Evolutionary conservation across 2,113 vertebrate genomes (phyloP), one percentile per base, ranked within the genome.

Genomic region (Bubalus kerabau): DNA sequence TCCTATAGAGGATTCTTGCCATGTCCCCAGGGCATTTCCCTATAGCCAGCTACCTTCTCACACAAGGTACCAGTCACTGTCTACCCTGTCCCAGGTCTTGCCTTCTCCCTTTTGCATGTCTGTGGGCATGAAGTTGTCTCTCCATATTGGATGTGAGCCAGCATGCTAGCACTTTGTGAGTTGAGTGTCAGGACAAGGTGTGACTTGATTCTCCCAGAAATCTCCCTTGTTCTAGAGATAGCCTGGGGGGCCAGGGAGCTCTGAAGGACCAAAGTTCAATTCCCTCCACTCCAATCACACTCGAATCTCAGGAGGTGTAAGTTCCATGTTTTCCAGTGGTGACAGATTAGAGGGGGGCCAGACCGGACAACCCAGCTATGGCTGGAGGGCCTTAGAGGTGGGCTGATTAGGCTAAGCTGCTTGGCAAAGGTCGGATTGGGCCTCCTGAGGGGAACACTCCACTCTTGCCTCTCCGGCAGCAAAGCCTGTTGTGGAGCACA

Each of bases 121-220:
- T 98, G 46, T 67, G 89, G 81, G 78, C 83, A 85, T 83, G 46
- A 93, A 16, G 96, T 96, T 1, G 1, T 98, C 99, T 99, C 98
- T 99, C 48, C 85, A 97, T 95, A 93, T 94, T 98, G 98, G 98
- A 99, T 97, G 96, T 92, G 96, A 98, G 98, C 98, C 98, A 98
- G 98, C 98, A 98, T 95, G 98, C 98, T 96, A 86, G 96, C 97
- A 99, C 99, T 99, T 99, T 99, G 99, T 99, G 99, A 98, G 99
- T 98, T 96, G 98, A 99, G 99, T 99, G 99, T 99, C 97, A 95
- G 98, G 98, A 99, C 98, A 99, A 99, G 98, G 98, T 98, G 98
- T 6, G 97, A 98, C 23, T 97, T 93, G 98, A 99, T 99, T 99
- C 94, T 87, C 97, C 98, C 98, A 98, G 97, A 98, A 99, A 98